Evolutionary conservation across 2,888 invertebrate species (phyloP).

Genomic region (Volucella bombylans): DNA sequence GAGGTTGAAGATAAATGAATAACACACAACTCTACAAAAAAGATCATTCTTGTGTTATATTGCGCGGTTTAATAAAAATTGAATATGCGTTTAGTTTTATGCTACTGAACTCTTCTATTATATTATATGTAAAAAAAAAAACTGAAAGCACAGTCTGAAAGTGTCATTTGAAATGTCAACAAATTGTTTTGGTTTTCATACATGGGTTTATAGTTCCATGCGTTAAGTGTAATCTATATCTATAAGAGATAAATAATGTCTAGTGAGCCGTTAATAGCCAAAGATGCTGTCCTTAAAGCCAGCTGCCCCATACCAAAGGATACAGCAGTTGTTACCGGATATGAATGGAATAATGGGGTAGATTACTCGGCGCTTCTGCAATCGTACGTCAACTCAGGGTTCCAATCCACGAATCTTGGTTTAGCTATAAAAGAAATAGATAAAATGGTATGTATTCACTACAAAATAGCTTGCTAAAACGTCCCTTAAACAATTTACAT

Average conservation of each 20-base stretch:
- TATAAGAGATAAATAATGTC: conserved; percentile 75
- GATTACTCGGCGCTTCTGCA: conserved; percentile 92
- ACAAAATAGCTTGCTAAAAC: too few species aligned
- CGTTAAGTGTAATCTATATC: not conserved
- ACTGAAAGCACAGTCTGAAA: not conserved
- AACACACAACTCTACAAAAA: too few species aligned
- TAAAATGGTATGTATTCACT: conserved; percentile 88
- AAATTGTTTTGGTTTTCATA: conserved; percentile 28
- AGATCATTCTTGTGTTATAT: too few species aligned
- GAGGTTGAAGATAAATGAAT: too few species aligned
- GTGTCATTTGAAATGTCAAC: conserved; percentile 23
- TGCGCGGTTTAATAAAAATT: too few species aligned
- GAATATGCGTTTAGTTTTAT: too few species aligned
- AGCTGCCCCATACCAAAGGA: conserved; percentile 87
- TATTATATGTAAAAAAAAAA: too few species aligned
- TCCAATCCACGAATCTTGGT: conserved; percentile 98
- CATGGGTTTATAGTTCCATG: not conserved
- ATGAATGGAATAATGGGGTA: conserved; percentile 95
- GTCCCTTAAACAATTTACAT: not conserved
- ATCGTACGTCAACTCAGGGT: conserved; percentile 92
- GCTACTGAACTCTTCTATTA: not conserved
- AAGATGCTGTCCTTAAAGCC: conserved; percentile 88
- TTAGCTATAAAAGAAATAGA: conserved; percentile 94
- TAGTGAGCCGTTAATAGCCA: conserved; percentile 83
- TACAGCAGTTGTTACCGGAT: conserved; percentile 90